phyloP scores from a whole-genome alignment of 2,113 vertebrate species.

The Salvelinus sp. region DNA sequence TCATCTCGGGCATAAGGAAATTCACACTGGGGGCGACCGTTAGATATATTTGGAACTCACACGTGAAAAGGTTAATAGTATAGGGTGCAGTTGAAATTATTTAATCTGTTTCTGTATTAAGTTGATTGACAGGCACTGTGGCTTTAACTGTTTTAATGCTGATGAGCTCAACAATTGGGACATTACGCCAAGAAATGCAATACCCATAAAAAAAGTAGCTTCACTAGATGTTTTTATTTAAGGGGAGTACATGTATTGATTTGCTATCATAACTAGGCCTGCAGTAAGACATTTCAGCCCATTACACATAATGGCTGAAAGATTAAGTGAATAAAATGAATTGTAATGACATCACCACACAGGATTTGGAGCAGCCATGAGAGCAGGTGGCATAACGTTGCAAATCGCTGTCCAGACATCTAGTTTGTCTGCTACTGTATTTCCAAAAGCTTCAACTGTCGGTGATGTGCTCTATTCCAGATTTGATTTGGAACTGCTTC shows the following conservation, averaged over 20 bases:
- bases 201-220: neutral
- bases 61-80: no score
- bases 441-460: conserved; percentile 19
- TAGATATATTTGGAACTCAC: no score
- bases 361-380: neutral
- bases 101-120: neutral
- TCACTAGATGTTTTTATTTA: conserved; percentile 23
- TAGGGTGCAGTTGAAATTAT: neutral
- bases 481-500: no score
- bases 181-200: conserved; percentile 7
- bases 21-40: no score
- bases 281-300: conserved; percentile 36
- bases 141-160: neutral
- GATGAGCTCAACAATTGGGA: neutral
- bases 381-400: neutral
- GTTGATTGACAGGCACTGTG: neutral
- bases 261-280: conserved; percentile 55
- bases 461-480: conserved; percentile 7
- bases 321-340: conserved; percentile 52
- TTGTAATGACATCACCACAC: conserved; percentile 39
- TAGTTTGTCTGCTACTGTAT: conserved; percentile 38
- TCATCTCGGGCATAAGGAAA: no score
- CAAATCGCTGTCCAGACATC: conserved; percentile 34
- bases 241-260: conserved; percentile 49
- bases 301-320: conserved; percentile 50